Evolutionary conservation across 2,113 vertebrate species (phyloP), one percentile per base, ranked within the genome.

Genomic region (Ophthalmolycus amberensis): DNA sequence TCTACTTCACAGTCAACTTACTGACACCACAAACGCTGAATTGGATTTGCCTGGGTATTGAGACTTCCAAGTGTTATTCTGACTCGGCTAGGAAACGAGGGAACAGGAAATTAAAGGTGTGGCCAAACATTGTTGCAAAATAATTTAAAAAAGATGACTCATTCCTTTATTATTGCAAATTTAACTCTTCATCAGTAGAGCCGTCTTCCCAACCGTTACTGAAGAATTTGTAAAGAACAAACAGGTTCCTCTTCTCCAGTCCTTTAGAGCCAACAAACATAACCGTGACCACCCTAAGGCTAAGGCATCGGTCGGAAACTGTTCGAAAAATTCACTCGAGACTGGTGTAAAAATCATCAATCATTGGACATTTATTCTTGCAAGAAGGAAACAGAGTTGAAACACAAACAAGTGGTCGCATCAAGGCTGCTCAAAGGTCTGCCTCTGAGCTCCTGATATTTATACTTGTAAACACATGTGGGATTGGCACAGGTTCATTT

Each of bases 91-190:
- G 37, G 50, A 69, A 80, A 86, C 42, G 34, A 44, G 60, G 32
- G 64, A 20, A 82, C 1, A 14, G 63, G 3, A 38, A 75, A 77
- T 70, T 72, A 67, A 84, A 67, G 40, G 40, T 69, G 68, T 74
- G 68, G 59, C 69, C 59, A 70, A 77, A 79, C 69, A 70, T 32
- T 78, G 74, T 82, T 79, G 42, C 74, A 86, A 88, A 25, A 56
- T 56, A 12, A 56, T 56, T 9, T 4, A 1, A 34, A 52, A 52
- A 22, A 52, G 50, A 52, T 52, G 20, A 52, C 20, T 1, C 20
- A 52, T 52, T 48, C 1, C 46, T 48, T 16, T 1, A 48, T 18
- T 48, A 48, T 48, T 48, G 12, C 4, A 22, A 50, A 50, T 50
- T 6, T 8, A 50, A 18, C 6, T 20, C 46, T 16, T 18, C 46